phyloP scores from a whole-genome alignment of 92 coral and sea anemone genomes.

The Umimayanthus kanabou region DNA sequence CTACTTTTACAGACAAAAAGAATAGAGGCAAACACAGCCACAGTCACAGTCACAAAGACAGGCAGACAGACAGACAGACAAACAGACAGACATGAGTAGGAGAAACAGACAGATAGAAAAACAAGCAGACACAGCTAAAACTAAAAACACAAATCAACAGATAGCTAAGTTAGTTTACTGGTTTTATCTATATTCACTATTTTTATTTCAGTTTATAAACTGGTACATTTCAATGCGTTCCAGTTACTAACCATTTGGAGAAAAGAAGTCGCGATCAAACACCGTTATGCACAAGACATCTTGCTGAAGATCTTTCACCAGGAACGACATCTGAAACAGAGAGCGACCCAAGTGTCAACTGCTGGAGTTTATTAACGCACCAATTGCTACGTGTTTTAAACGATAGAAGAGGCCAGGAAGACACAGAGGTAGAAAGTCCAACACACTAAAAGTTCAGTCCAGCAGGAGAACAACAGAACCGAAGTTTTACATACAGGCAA shows the following conservation, averaged over 20 bases:
- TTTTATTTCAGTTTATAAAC: too few species aligned
- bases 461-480: too few species aligned
- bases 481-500: too few species aligned
- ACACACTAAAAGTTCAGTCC: too few species aligned
- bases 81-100: too few species aligned
- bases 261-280: slow-evolving; percentile 92
- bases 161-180: neutral
- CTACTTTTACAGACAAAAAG: neutral
- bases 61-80: too few species aligned
- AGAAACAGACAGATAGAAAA: neutral
- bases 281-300: slow-evolving; percentile 96
- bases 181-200: too few species aligned
- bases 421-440: too few species aligned
- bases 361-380: neutral
- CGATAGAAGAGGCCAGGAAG: too few species aligned
- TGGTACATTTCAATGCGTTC: neutral
- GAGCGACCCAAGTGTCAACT: neutral
- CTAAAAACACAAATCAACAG: neutral
- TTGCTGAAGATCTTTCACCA: slow-evolving; percentile 83
- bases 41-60: too few species aligned
- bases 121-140: neutral
- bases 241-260: slow-evolving; percentile 86
- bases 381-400: neutral
- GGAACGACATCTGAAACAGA: slow-evolving; percentile 69
- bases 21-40: neutral